Base-by-base conservation (phyloP, 1,140 invertebrate species). In the Orchestia grillus region DNA sequence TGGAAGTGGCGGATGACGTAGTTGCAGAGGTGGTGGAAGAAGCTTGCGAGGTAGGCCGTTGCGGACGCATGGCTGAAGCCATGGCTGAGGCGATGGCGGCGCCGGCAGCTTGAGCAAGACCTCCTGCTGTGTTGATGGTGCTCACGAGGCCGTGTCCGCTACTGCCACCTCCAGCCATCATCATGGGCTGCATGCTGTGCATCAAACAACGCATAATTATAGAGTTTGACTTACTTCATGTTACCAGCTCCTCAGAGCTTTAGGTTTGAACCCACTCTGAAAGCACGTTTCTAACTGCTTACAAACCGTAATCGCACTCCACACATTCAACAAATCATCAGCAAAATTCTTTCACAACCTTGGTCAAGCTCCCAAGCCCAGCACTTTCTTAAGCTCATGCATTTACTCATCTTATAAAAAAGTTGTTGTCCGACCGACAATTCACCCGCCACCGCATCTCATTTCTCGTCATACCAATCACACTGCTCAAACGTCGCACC, bases 81-180 rank as follows among this genome's bases (percentile, higher is more conserved):
- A 98, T 97, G 47, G 97, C 97, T 95, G 97, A 97, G 90, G 97
- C 98, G 57, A 98, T 97, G 28, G 97, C 97, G 42, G 97, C 97
- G 44, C 97, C 97, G 41, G 97, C 97, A 95, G 97, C 97, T 96
- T 97, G 97, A 23, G 97, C 97, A 45, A 97, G 91, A 96, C 97
- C 96, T 97, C 97, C 97, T 97, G 97, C 87, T 97, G 97, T 96
- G 97, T 97, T 96, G 96, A 95, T 53, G 96, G n/a, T 44, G 96
- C 91, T 88, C 62, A 87, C 77, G 96, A 95, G 53, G 53, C 95
- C 45, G 96, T 95, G 45, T 87, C 96, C 94, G 92, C 45, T 16
- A 95, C 57, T 62, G 53, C 40, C 45, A 43, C 40, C 42, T 15
- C 96, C 96, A 53, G 92, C 97, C 96, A 43, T 96, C 96, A 90